Evolutionary conservation across 2,113 vertebrate species (phyloP), one percentile per base, ranked within the genome.

Genomic region (Ovis canadensis): DNA sequence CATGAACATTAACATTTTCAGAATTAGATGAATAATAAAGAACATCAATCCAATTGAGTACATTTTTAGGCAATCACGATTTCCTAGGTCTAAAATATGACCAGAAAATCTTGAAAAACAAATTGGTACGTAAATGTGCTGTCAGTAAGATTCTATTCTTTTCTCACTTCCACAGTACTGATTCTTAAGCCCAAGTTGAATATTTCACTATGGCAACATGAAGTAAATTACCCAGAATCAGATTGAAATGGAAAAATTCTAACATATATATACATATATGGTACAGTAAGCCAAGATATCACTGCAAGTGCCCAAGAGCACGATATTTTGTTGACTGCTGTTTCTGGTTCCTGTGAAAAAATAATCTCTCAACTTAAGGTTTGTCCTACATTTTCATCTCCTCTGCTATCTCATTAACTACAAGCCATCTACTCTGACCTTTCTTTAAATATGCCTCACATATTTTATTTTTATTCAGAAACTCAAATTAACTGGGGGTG

Each of bases 121-220:
- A 94, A 94, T 95, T 96, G 55, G 43, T 90, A 95, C 57, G 82
- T 93, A 92, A 97, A 94, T 95, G 31, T 43, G 40, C 91, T 93
- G 60, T 97, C 88, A 96, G 81, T 96, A 94, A 95, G 64, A 92
- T 96, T 96, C 92, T 97, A 57, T 88, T 96, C 98, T 96, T 93
- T 89, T 29, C 83, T 92, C 52, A 82, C 48, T 96, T 92, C 59
- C 77, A 94, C 55, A 87, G 82, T 71, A 78, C 87, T 96, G 29
- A 90, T 98, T 96, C 80, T 96, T 96, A 93, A 96, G 80, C 50
- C 36, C 89, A 80, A 91, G 57, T 85, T 94, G 96, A 96, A 90
- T 95, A 95, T 95, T 97, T 98, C 90, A 90, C 94, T 96, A 96
- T 98, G 92, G 94, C 80, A 98, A 97, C 84, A 82, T 97, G 64